A percentile compares a stretch with the other conserved stretches of the same genome.
Evolutionary conservation across 2,888 invertebrate species (phyloP).

Genomic region (Orchesellides sinensis): DNA sequence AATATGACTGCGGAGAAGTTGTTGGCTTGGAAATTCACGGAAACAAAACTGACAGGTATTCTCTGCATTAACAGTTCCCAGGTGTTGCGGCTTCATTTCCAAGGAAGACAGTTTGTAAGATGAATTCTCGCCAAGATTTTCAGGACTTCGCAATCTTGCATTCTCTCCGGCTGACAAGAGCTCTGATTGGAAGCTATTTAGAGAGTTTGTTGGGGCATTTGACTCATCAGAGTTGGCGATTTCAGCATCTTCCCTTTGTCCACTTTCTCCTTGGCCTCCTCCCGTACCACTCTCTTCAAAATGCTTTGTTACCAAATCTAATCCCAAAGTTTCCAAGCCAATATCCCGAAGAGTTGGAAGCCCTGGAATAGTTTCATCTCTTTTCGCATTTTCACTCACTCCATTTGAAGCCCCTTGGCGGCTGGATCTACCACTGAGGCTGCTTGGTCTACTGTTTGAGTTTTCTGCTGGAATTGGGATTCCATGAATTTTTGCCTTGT

Average conservation of each 20-base stretch:
- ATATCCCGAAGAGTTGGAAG: slow-evolving; percentile 65
- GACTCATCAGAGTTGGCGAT: slow-evolving; percentile 62
- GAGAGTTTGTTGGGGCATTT: slow-evolving; percentile 47
- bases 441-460: slow-evolving; percentile 28
- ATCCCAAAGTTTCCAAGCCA: slow-evolving; percentile 66
- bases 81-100: slow-evolving; percentile 60
- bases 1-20: slow-evolving; percentile 68
- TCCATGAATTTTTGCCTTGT: slow-evolving; percentile 84
- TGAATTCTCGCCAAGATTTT: slow-evolving; percentile 60
- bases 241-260: slow-evolving; percentile 63
- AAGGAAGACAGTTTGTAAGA: slow-evolving; percentile 70
- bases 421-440: slow-evolving; percentile 34
- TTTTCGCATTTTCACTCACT: slow-evolving; percentile 43
- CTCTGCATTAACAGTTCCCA: slow-evolving; percentile 63
- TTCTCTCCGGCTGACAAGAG: slow-evolving; percentile 36
- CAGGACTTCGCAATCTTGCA: slow-evolving; percentile 53
- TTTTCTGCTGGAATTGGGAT: slow-evolving; percentile 75
- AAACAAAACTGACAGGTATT: slow-evolving; percentile 74
- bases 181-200: slow-evolving; percentile 54
- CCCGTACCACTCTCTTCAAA: slow-evolving; percentile 53
- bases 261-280: slow-evolving; percentile 47
- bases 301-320: slow-evolving; percentile 66
- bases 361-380: slow-evolving; percentile 38
- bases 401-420: slow-evolving; percentile 41
- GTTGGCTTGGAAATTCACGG: slow-evolving; percentile 71